Evolutionary conservation across 2,888 invertebrate genomes (phyloP).

Genomic region (Schizotus pectinicornis): DNA sequence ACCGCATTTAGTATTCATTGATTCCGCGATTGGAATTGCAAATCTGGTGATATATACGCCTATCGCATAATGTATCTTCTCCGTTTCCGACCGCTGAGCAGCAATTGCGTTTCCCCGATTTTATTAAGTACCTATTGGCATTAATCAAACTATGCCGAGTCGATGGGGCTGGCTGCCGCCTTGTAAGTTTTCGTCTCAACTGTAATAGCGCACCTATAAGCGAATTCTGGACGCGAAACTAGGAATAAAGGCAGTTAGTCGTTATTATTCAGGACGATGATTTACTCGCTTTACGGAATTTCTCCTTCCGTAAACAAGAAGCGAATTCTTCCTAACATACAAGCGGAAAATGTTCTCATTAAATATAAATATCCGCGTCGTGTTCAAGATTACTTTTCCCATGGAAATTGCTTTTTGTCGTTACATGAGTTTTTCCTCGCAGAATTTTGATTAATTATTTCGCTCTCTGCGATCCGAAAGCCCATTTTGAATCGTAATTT

Average conservation of each 20-base stretch:
- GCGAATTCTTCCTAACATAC: conserved; percentile 12
- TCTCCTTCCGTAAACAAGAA: conserved; percentile 22
- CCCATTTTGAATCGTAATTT: conserved; percentile 5
- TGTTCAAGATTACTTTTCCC: conserved; percentile 24
- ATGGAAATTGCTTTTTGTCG: conserved; percentile 27
- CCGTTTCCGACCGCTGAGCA: no score
- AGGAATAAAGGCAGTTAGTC: conserved; percentile 12
- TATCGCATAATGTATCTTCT: no score
- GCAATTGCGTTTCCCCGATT: no score
- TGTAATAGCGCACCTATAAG: no score
- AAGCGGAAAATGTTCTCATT: conserved; percentile 28
- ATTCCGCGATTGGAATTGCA: no score
- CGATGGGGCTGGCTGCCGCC: no score
- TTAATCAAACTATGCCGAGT: no score
- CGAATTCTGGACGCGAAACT: conserved; percentile 2
- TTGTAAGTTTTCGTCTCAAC: no score
- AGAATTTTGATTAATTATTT: conserved; percentile 26
- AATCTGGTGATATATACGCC: no score
- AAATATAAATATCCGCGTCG: conserved; percentile 23
- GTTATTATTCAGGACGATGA: conserved; percentile 24
- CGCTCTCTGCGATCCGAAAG: conserved; percentile 12
- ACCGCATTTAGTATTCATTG: no score
- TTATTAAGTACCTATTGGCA: no score
- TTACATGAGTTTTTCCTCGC: conserved; percentile 16
- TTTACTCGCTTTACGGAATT: conserved; percentile 20